Percentiles rank a stretch among this genome's conserved stretches.
Conservation (phyloP, 23 tunicate genomes). For the Trididemnum miniatum region DNA sequence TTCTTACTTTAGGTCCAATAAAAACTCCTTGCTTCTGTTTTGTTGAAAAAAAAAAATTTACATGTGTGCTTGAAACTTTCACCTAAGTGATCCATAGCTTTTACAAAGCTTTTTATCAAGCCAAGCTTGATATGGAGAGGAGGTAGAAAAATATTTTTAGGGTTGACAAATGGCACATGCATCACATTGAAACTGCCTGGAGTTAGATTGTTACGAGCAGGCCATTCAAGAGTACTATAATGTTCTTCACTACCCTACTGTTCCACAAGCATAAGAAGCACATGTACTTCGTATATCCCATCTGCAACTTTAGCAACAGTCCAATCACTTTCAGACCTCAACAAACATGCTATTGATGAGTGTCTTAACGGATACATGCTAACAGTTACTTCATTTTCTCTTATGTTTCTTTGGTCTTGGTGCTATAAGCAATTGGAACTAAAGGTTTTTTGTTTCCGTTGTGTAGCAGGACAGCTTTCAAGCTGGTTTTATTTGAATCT, state of each 20-base stretch:
- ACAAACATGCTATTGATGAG: conserved; percentile 4
- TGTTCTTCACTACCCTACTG: conserved; percentile 5
- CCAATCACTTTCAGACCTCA: conserved; percentile 6
- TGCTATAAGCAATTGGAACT: not conserved
- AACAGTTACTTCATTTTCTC: not conserved
- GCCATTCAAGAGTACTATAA: conserved; percentile 13
- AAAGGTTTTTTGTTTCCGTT: not conserved
- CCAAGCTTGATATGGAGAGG: conserved; percentile 8
- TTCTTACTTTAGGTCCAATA: conserved; percentile 3
- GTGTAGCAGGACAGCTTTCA: not conserved
- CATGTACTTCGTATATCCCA: conserved; percentile 25
- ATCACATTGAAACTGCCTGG: conserved; percentile 10
- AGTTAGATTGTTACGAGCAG: not conserved
- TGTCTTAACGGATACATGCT: not conserved
- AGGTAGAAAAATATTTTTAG: not conserved
- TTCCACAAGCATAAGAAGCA: conserved; percentile 18
- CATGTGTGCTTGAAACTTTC: not conserved
- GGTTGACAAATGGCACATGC: not conserved
- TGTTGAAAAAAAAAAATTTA: not conserved
- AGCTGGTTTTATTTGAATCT: conserved; percentile 24
- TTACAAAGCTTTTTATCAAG: not conserved
- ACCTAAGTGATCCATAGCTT: conserved; percentile 19
- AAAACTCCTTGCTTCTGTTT: not conserved
- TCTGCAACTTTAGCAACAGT: not conserved
- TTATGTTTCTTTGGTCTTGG: not conserved